Evolutionary conservation across 2,113 vertebrate genomes (phyloP).

Genomic region (Phrynosoma blainvillii): DNA sequence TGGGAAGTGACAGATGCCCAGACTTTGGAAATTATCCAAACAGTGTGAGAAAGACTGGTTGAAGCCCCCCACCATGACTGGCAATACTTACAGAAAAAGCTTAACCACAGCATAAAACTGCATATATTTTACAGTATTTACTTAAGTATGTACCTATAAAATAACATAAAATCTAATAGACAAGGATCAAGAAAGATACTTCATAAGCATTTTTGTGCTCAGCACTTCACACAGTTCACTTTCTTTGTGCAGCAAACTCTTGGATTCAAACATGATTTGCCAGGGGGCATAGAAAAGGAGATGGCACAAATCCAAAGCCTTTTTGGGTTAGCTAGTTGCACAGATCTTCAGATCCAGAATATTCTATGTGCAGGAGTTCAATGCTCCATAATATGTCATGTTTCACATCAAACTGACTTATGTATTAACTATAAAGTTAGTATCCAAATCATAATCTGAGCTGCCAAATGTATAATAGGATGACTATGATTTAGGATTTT

Average conservation of each 20-base stretch:
- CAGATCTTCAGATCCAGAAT: not conserved
- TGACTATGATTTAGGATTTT: not conserved
- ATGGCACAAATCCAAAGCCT: not conserved
- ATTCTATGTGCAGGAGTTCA: not conserved
- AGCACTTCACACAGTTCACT: too few relatives aligned
- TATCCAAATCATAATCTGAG: not conserved
- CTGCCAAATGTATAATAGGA: not conserved
- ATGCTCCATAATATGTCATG: not conserved
- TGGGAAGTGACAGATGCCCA: not conserved
- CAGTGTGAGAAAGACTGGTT: not conserved
- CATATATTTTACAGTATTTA: too few relatives aligned
- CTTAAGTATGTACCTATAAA: too few relatives aligned
- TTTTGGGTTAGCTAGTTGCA: not conserved
- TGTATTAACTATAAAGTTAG: not conserved
- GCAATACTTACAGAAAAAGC: not conserved
- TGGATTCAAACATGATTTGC: not conserved
- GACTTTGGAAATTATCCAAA: too few relatives aligned
- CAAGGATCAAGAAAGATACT: not conserved
- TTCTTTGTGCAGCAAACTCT: not conserved
- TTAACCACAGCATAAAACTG: too few relatives aligned
- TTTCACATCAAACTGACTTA: not conserved
- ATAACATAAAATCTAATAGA: not conserved
- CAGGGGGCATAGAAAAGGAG: not conserved
- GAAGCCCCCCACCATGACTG: not conserved
- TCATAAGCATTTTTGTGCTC: not conserved